Evolutionary conservation across 2,888 invertebrate genomes (phyloP), one percentile per base, ranked within the genome.

Genomic region (Tenthredo notha): DNA sequence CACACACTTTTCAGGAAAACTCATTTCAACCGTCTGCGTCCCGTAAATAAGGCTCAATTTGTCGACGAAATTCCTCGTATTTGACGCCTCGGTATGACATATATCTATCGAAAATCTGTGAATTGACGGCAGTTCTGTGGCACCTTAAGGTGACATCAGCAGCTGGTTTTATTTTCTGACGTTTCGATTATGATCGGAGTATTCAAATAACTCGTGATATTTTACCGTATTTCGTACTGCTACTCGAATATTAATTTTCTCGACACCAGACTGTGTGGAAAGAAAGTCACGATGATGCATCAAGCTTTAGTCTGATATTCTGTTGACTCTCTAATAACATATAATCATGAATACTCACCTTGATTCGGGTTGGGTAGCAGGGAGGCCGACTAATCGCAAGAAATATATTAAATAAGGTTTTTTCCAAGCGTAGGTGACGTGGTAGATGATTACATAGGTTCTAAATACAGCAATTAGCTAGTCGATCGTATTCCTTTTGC

Each of bases 401-500:
- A 21, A 40, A 21, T 74, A 21, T 74, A 74, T 74, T 74, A 25
- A 74, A 74, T 74, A 43, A 74, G n/a, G 72, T 43, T 40, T 43
- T 67, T 74, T 74, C 72, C n/a, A 74, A 74, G 21, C 43, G 21
- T 43, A 21, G 43, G 12, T 12, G 43, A 43, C 72, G 72, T 43
- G 43, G 72, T 21, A 43, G 72, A 74, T 74, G 40, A 74, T 74
- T 40, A n/a, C 25, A 74, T 37, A 70, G 72, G 25, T 40, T 74
- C 43, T 40, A 74, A 40, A 74, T 74, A 40, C 21, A 43, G 40
- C 21, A 74, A 74, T 74, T 74, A 72, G 15, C 67, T 33, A 29
- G 33, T 67, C 67, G 67, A 67, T 15, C 29, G 25, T 33, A 67
- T 21, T 33, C 6, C 25, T 67, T 25, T 61, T 3, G 25, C 25